phyloP scores from a whole-genome alignment of 2,888 invertebrate genomes.

The Syrista parreyssii region DNA sequence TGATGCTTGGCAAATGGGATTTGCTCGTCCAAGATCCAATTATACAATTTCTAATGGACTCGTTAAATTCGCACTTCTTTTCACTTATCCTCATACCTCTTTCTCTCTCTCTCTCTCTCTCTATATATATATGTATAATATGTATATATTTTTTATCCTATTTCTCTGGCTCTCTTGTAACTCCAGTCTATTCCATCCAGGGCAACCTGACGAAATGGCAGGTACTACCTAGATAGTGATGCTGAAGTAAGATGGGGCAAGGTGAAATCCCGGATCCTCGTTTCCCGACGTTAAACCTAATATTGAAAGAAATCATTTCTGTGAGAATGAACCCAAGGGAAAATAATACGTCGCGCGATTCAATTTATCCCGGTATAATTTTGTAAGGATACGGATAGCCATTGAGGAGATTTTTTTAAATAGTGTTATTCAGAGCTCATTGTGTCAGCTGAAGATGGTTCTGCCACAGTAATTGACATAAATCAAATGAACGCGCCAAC shows the following conservation, averaged over 20 bases:
- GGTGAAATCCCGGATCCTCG: not conserved
- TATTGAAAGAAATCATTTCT: not conserved
- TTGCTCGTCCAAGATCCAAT: constrained; percentile 32
- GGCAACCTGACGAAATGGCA: not conserved
- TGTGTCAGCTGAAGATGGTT: too few species aligned
- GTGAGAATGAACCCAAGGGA: not conserved
- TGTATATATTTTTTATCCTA: not conserved
- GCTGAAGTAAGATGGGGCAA: not conserved
- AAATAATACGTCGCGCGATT: not conserved
- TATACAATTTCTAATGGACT: constrained; percentile 36
- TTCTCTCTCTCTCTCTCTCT: too few species aligned
- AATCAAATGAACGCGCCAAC: too few species aligned
- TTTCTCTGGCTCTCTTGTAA: not conserved
- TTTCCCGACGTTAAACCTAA: not conserved
- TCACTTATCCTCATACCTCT: not conserved
- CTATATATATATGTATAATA: not conserved
- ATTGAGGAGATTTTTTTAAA: not conserved
- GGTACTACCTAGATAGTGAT: not conserved
- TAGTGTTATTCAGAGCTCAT: too few species aligned
- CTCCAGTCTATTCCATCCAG: not conserved
- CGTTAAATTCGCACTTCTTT: constrained; percentile 27
- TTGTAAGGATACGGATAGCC: not conserved
- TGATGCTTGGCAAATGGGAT: not conserved
- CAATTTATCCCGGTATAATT: not conserved
- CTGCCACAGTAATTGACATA: too few species aligned